Conservation (phyloP, 2,797 vertebrate genomes). For the Coregonus sp. region DNA sequence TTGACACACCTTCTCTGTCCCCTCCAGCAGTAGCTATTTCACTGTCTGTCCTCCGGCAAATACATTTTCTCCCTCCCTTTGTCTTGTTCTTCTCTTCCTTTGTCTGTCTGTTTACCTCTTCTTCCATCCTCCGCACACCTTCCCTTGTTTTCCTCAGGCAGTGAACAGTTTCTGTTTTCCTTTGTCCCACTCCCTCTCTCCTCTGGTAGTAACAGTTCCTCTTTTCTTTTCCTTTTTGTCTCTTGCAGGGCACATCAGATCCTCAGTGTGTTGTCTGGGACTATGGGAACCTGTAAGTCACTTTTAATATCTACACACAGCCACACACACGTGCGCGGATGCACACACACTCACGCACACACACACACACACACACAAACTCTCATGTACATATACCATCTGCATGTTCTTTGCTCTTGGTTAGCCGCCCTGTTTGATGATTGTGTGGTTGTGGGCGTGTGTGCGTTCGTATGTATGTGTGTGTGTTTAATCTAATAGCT, state of each 20-base stretch:
- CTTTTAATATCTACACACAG: slow-evolving; percentile 29
- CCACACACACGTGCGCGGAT: too few species aligned
- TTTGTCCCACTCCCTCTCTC: slow-evolving; percentile 50
- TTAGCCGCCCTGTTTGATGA: slow-evolving; percentile 1
- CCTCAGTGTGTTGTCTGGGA: slow-evolving; percentile 95
- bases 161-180: slow-evolving; percentile 44
- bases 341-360: too few species aligned
- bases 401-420: too few species aligned
- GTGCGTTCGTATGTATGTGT: not conserved
- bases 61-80: slow-evolving; percentile 53
- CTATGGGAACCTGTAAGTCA: slow-evolving; percentile 90
- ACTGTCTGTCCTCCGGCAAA: slow-evolving; percentile 50
- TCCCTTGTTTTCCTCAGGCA: slow-evolving; percentile 64
- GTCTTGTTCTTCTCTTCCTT: slow-evolving; percentile 61
- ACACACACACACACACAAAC: too few species aligned
- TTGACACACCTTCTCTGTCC: slow-evolving; percentile 30
- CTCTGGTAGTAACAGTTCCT: slow-evolving; percentile 64
- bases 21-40: slow-evolving; percentile 46
- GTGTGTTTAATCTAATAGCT: slow-evolving; percentile 26
- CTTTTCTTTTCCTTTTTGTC: slow-evolving; percentile 13
- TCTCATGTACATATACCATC: too few species aligned
- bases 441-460: not conserved
- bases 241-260: slow-evolving; percentile 88
- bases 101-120: slow-evolving; percentile 61
- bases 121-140: slow-evolving; percentile 58